Percentiles rank a stretch among this genome's conserved stretches.
These are phyloP conservation scores for Gymnocypris eckloni DNA, from an alignment of 2,797 vertebrate genomes.

Conservation along the genomic window DNA sequence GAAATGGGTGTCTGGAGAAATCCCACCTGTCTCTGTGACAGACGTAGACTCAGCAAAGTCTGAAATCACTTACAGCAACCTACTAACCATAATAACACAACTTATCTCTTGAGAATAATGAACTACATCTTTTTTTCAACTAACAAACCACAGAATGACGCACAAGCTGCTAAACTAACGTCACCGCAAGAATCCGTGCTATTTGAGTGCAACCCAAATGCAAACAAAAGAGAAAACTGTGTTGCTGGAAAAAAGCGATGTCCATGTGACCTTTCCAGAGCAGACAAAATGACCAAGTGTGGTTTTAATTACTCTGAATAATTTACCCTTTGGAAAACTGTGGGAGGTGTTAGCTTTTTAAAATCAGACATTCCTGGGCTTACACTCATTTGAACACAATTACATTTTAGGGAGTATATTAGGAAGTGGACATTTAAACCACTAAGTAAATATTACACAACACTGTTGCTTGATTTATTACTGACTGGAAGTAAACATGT, in stretches of 20 bases:
- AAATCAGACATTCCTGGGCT: background rate
- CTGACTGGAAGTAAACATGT: slow-evolving; percentile 16
- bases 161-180: background rate
- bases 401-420: background rate
- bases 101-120: background rate
- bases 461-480: background rate
- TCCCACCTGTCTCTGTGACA: background rate
- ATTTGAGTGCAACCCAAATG: background rate
- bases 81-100: background rate
- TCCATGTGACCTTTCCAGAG: slow-evolving; percentile 14
- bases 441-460: background rate
- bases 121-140: background rate
- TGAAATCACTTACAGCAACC: background rate
- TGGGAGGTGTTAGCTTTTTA: slow-evolving; percentile 25
- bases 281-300: slow-evolving; percentile 30
- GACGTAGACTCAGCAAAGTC: background rate
- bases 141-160: slow-evolving; percentile 7
- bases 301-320: slow-evolving; percentile 39
- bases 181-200: background rate
- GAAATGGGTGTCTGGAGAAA: background rate
- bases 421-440: background rate
- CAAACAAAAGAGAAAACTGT: background rate
- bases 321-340: slow-evolving; percentile 31
- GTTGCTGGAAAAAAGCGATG: background rate
- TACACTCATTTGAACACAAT: slow-evolving; percentile 3